Conservation (phyloP, 2,797 vertebrate species). For the Sparidentex hasta region DNA sequence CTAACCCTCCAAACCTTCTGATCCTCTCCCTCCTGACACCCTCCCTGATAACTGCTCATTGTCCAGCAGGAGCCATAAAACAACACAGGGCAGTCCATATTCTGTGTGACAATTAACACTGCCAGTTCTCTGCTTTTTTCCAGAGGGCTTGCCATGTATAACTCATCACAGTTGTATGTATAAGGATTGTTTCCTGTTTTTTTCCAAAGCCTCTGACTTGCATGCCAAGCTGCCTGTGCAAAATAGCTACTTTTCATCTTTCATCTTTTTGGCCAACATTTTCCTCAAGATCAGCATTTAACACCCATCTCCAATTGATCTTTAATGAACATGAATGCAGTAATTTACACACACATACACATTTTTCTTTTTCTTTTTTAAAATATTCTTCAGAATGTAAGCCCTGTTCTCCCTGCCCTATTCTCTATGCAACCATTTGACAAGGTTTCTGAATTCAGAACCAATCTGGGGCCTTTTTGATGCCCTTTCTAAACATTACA, state of each 20-base stretch:
- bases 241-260: conserved; percentile 82
- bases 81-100: conserved; percentile 59
- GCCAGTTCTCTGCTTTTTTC: conserved; percentile 86
- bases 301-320: conserved; percentile 78
- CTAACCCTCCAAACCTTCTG: conserved; percentile 71
- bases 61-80: conserved; percentile 66
- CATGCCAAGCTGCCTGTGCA: conserved; percentile 88
- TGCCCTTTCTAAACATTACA: conserved; percentile 26
- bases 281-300: conserved; percentile 84
- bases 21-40: conserved; percentile 53
- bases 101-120: conserved; percentile 84
- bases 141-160: conserved; percentile 90
- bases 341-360: conserved; percentile 44
- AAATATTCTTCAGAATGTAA: conserved; percentile 42
- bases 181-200: conserved; percentile 84
- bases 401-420: no score
- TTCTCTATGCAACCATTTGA: conserved; percentile 27
- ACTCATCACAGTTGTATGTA: conserved; percentile 89
- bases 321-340: conserved; percentile 69
- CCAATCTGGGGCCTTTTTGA: conserved; percentile 18
- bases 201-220: conserved; percentile 80
- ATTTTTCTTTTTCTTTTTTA: conserved; percentile 9
- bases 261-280: conserved; percentile 83
- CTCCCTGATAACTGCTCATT: conserved; percentile 66
- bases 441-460: conserved; percentile 40